phyloP scores from a whole-genome alignment of 2,113 vertebrate genomes.

The Benitochromis conjunctus region DNA sequence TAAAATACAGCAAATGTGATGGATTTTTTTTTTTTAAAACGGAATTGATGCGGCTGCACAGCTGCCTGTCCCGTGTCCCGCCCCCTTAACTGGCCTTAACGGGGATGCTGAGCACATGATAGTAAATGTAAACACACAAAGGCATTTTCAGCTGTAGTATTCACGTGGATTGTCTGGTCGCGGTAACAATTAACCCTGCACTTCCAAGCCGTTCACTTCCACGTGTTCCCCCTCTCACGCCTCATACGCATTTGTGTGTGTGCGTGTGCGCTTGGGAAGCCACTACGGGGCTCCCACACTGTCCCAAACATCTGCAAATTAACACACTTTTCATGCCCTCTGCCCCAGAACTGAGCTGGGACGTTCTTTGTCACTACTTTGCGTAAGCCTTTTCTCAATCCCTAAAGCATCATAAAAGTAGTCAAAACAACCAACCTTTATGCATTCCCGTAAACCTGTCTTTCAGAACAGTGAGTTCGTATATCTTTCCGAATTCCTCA shows the following conservation, averaged over 20 bases:
- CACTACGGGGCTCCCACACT: constrained; percentile 32
- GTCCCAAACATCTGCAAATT: constrained; percentile 53
- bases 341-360: background rate
- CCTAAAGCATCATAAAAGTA: constrained; percentile 16
- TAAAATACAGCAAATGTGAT: background rate
- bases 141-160: constrained; percentile 56
- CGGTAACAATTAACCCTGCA: constrained; percentile 51
- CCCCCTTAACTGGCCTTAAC: constrained; percentile 27
- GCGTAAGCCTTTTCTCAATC: background rate
- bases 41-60: constrained; percentile 21
- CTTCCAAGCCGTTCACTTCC: constrained; percentile 28
- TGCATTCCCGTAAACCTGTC: constrained; percentile 98
- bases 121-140: constrained; percentile 73
- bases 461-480: constrained; percentile 98
- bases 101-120: constrained; percentile 45
- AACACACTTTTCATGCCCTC: constrained; percentile 38
- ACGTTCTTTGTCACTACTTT: background rate
- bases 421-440: constrained; percentile 84
- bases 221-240: constrained; percentile 41
- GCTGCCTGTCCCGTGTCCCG: constrained; percentile 38
- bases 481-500: constrained; percentile 99
- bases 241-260: background rate
- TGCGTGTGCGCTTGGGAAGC: background rate
- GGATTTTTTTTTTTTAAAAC: background rate
- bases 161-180: constrained; percentile 60